These are phyloP conservation scores for Rhineura floridana DNA, from an alignment of 2,113 vertebrate species.

Conservation along the genomic window DNA sequence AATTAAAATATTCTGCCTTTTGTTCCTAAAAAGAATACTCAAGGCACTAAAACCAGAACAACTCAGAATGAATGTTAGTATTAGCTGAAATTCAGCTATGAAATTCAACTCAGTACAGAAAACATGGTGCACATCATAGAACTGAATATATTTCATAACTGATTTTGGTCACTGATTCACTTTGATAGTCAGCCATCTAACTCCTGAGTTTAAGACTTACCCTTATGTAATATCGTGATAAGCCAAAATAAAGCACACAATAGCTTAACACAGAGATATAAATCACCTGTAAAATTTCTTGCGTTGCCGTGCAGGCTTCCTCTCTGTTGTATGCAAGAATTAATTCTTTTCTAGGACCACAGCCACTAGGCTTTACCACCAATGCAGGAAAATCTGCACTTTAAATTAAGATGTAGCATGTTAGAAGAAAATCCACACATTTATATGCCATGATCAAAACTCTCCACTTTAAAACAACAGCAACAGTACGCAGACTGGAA, in stretches of 20 bases:
- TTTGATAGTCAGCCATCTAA: background rate
- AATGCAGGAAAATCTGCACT: conserved; percentile 87
- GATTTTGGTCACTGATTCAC: background rate
- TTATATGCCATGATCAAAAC: background rate
- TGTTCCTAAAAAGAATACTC: background rate
- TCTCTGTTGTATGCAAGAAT: conserved; percentile 82
- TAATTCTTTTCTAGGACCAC: conserved; percentile 86
- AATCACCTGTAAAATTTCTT: conserved; percentile 89
- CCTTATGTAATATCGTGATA: background rate
- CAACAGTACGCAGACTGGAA: too few relatives aligned
- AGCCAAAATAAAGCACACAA: background rate
- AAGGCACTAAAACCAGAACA: background rate
- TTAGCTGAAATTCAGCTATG: background rate
- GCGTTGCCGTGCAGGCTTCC: conserved; percentile 86
- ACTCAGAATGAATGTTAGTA: background rate
- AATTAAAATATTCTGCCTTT: background rate
- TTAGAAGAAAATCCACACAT: conserved; percentile 12
- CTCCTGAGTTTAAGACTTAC: background rate
- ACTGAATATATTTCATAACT: background rate
- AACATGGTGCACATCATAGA: background rate
- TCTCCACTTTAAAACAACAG: background rate
- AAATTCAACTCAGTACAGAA: background rate
- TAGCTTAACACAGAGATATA: background rate
- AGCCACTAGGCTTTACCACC: conserved; percentile 85
- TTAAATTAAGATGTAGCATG: conserved; percentile 24